These are phyloP conservation scores for Cerceris ruficornis DNA, from an alignment of 2,888 invertebrate species.

Conservation along the genomic window DNA sequence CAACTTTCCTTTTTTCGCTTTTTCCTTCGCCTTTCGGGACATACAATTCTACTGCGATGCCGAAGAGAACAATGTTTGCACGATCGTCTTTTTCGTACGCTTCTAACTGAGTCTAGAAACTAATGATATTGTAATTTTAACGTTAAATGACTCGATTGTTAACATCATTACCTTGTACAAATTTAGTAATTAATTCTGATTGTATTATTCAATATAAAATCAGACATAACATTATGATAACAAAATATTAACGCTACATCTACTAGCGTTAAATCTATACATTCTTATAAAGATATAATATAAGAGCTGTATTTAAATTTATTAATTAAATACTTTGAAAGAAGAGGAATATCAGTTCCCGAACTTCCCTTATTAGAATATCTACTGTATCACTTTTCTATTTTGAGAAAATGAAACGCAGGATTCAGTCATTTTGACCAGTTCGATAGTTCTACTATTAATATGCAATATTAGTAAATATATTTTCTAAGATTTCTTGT, in stretches of 20 bases:
- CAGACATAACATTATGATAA: background rate
- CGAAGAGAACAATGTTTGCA: constrained; percentile 31
- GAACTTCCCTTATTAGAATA: too few relatives aligned
- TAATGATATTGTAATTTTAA: background rate
- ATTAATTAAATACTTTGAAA: too few relatives aligned
- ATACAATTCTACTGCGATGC: constrained; percentile 43
- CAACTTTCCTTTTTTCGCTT: constrained; percentile 15
- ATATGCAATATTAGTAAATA: too few relatives aligned
- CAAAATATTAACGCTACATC: background rate
- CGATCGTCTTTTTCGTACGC: constrained; percentile 24
- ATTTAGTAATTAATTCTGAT: background rate
- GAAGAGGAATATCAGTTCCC: too few relatives aligned
- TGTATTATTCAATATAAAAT: background rate
- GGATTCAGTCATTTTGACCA: too few relatives aligned
- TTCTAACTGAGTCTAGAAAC: constrained; percentile 21
- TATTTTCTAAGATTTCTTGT: too few relatives aligned
- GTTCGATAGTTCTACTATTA: too few relatives aligned
- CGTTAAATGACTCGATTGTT: background rate
- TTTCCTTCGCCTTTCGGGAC: constrained; percentile 19
- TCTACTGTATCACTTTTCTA: too few relatives aligned
- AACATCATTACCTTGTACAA: background rate
- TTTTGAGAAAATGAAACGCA: too few relatives aligned
- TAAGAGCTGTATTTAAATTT: too few relatives aligned
- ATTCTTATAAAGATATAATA: too few relatives aligned
- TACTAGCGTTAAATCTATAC: background rate